phyloP scores from a whole-genome alignment of 1,140 invertebrate genomes.

The Brachionus manjavacas region DNA sequence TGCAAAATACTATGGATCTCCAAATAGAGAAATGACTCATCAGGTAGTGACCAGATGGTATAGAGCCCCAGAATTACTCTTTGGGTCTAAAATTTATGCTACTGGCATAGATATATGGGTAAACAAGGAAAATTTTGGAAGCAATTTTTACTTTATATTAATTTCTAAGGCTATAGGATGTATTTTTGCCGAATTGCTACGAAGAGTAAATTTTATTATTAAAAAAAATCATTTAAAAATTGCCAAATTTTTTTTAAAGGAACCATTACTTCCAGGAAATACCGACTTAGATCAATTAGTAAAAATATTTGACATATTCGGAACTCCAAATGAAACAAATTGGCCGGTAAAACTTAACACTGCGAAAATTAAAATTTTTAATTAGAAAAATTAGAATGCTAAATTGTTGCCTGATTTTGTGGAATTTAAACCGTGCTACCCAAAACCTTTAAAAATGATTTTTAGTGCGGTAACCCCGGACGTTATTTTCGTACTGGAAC shows the following conservation, averaged over 20 bases:
- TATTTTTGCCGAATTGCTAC: conserved; percentile 87
- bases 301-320: conserved; percentile 84
- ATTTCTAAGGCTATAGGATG: conserved; percentile 65
- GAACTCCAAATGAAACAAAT: conserved; percentile 82
- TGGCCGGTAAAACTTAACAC: conserved; percentile 64
- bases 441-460: conserved; percentile 78
- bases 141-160: background rate
- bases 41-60: conserved; percentile 85
- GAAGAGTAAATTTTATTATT: conserved; percentile 61
- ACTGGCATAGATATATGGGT: conserved; percentile 98
- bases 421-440: conserved; percentile 78
- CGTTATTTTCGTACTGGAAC: conserved; percentile 75
- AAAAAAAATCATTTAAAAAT: background rate
- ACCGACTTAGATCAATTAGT: conserved; percentile 92
- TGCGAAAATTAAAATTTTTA: background rate
- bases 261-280: conserved; percentile 90
- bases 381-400: conserved; percentile 64
- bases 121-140: conserved; percentile 53
- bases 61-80: conserved; percentile 85
- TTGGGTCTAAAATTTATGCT: conserved; percentile 87
- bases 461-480: conserved; percentile 92
- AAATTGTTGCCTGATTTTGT: conserved; percentile 82
- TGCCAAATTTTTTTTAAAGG: conserved; percentile 49
- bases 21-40: conserved; percentile 90
- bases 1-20: conserved; percentile 92